phyloP scores from a whole-genome alignment of 2,113 vertebrate genomes.

The Psittacus erithacus region DNA sequence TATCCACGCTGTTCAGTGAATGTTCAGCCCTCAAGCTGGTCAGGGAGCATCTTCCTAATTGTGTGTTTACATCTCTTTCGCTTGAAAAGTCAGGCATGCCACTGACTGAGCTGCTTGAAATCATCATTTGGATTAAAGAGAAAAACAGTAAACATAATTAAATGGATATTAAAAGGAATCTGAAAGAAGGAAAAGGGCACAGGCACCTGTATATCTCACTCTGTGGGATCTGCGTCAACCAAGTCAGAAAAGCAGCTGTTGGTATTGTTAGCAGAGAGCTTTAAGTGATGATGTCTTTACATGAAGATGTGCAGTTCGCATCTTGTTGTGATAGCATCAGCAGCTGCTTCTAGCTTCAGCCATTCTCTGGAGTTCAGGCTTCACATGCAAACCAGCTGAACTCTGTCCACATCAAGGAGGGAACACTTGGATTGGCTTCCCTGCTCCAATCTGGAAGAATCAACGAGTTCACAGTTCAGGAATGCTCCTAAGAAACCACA shows the following conservation, averaged over 20 bases:
- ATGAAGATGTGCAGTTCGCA: not conserved
- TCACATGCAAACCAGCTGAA: not conserved
- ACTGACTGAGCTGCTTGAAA: constrained; percentile 38
- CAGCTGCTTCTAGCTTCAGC: not conserved
- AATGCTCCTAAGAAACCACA: constrained; percentile 18
- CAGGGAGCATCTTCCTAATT: not conserved
- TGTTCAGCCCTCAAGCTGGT: not conserved
- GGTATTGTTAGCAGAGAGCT: not conserved
- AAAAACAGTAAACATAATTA: constrained; percentile 38
- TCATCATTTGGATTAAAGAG: constrained; percentile 14
- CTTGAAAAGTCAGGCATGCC: not conserved
- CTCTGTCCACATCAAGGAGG: not conserved
- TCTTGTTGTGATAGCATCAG: not conserved
- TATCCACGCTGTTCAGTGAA: not conserved
- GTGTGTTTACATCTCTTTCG: not conserved
- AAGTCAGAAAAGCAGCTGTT: constrained; percentile 44
- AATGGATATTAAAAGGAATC: constrained; percentile 36
- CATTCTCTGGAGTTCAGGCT: not conserved
- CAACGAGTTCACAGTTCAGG: not conserved
- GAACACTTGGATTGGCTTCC: not conserved
- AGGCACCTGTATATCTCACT: not conserved
- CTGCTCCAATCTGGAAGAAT: not conserved
- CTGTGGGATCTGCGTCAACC: not conserved
- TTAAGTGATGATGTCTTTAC: not conserved
- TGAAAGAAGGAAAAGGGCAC: constrained; percentile 8